These are phyloP conservation scores for Hydraecia micacea DNA, from an alignment of 2,888 invertebrate genomes.

Conservation along the genomic window DNA sequence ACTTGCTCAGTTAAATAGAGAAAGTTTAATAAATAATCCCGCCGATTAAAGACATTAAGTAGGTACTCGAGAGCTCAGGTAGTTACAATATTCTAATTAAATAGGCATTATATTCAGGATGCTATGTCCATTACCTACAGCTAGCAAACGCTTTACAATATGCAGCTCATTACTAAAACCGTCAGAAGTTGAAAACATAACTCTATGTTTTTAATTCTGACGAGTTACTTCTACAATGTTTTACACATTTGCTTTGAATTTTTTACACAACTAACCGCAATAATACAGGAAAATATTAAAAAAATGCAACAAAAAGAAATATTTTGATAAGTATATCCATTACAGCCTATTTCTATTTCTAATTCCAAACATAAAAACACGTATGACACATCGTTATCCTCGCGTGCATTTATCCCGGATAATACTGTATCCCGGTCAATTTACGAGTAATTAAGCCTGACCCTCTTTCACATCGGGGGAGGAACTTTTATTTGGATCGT, in stretches of 20 bases:
- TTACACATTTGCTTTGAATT: not conserved
- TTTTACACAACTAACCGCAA: not conserved
- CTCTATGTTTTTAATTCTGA: not conserved
- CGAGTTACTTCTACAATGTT: too few species aligned
- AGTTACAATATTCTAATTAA: constrained; percentile 25
- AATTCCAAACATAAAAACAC: constrained; percentile 69
- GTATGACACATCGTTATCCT: constrained; percentile 82
- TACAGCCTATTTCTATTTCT: constrained; percentile 29
- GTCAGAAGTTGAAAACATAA: not conserved
- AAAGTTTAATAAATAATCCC: constrained; percentile 11
- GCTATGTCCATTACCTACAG: constrained; percentile 1
- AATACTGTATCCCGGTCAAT: constrained; percentile 88
- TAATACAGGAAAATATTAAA: not conserved
- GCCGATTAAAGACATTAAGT: constrained; percentile 1
- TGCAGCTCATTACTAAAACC: not conserved
- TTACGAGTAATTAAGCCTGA: constrained; percentile 90
- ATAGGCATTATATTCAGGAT: constrained; percentile 10
- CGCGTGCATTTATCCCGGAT: constrained; percentile 82
- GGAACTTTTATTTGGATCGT: constrained; percentile 87
- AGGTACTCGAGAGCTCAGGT: not conserved
- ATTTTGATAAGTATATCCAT: constrained; percentile 4
- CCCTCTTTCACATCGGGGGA: constrained; percentile 87
- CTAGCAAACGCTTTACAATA: constrained; percentile 5
- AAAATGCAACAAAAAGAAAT: not conserved
- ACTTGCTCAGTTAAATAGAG: not conserved